Conservation (phyloP, 2,113 vertebrate species). For the Pterocles gutturalis region DNA sequence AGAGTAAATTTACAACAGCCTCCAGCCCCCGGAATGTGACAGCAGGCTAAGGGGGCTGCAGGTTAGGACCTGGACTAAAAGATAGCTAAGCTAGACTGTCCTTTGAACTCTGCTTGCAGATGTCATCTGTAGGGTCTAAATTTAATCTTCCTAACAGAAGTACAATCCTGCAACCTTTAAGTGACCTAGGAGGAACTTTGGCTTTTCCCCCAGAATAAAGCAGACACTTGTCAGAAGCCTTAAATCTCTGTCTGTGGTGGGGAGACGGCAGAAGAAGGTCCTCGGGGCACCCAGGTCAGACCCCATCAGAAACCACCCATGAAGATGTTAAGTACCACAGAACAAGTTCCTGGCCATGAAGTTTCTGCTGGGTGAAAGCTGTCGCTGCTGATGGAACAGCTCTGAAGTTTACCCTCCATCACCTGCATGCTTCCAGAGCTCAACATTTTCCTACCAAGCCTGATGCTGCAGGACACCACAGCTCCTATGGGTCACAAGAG, state of each 20-base stretch:
- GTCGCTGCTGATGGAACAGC: neutral
- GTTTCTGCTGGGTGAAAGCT: neutral
- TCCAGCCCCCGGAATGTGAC: neutral
- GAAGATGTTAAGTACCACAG: neutral
- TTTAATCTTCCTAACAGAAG: neutral
- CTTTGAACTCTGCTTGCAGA: neutral
- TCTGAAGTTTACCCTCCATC: neutral
- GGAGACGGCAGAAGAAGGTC: neutral
- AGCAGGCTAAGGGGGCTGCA: neutral
- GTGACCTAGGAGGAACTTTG: neutral
- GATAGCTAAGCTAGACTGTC: neutral
- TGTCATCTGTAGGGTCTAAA: neutral
- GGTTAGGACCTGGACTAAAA: neutral
- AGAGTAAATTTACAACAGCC: neutral
- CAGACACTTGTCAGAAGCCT: neutral
- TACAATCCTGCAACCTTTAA: neutral
- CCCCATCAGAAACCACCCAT: neutral
- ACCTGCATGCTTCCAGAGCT: neutral
- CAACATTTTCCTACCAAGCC: neutral
- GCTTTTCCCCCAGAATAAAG: neutral
- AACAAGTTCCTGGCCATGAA: neutral
- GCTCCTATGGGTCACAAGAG: rapidly evolving
- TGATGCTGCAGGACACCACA: neutral
- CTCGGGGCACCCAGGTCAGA: neutral
- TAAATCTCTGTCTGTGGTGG: neutral